Conservation (phyloP, 1,140 invertebrate genomes). For the Octopus sinensis region DNA sequence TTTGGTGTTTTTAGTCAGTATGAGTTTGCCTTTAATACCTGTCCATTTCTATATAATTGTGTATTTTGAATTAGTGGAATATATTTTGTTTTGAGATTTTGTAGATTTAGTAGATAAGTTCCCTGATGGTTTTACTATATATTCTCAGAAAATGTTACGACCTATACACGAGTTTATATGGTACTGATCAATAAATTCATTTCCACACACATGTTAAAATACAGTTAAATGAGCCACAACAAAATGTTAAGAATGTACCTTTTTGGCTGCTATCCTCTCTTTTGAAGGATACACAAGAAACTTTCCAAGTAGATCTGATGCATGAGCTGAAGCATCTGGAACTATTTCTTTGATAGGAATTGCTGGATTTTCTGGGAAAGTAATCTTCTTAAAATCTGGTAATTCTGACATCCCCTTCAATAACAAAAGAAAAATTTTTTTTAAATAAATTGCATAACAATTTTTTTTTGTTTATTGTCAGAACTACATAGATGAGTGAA, state of each 20-base stretch:
- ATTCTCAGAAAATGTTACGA: neutral
- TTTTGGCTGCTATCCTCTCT: conserved; percentile 74
- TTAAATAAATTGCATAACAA: too few species aligned
- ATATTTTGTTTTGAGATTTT: too few species aligned
- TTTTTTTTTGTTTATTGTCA: too few species aligned
- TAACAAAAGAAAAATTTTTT: too few species aligned
- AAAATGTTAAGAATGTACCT: conserved; percentile 63
- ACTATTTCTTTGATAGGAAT: conserved; percentile 69
- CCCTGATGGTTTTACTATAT: neutral
- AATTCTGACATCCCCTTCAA: conserved; percentile 72
- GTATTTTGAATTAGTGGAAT: too few species aligned
- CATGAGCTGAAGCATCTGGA: conserved; percentile 69
- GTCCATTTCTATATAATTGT: too few species aligned
- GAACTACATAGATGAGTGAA: too few species aligned
- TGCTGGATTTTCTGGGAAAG: conserved; percentile 75
- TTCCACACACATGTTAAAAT: neutral
- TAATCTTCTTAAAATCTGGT: conserved; percentile 96
- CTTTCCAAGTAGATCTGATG: conserved; percentile 72
- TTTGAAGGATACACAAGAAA: conserved; percentile 81
- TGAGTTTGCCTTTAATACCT: too few species aligned
- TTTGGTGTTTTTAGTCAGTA: too few species aligned
- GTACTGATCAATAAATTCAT: neutral
- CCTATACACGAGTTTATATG: neutral
- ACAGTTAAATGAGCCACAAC: neutral
- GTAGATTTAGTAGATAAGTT: too few species aligned